Evolutionary conservation across 2,888 invertebrate genomes (phyloP).

Genomic region (Orthosia gothica): DNA sequence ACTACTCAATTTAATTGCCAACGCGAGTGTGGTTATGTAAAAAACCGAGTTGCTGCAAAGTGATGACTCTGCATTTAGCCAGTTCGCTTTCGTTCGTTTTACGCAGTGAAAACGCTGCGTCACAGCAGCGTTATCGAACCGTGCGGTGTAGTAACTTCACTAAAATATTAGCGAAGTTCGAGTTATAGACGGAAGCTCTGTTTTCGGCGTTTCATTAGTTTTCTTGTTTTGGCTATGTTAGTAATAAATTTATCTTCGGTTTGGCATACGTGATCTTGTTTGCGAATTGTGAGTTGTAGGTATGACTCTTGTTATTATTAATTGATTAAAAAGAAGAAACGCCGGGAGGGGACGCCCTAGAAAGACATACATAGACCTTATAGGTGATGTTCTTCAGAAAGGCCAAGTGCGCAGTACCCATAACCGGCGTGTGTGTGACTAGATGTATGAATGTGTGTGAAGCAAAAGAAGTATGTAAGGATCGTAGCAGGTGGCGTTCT

Average conservation of each 20-base stretch:
- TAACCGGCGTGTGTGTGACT: no score
- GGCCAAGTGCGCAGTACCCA: no score
- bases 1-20: constrained; percentile 65
- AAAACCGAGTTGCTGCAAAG: constrained; percentile 58
- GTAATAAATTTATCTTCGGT: not conserved
- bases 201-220: constrained; percentile 9
- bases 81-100: constrained; percentile 69
- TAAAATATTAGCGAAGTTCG: constrained; percentile 59
- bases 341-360: no score
- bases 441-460: no score
- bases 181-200: constrained; percentile 15
- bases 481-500: no score
- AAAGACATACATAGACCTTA: no score
- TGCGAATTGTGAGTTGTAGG: no score
- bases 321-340: no score
- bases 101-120: constrained; percentile 67
- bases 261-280: not conserved
- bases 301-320: no score
- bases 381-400: no score
- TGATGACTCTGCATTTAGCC: constrained; percentile 66
- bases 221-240: constrained; percentile 11
- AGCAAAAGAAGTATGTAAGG: no score
- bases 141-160: constrained; percentile 57
- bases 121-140: constrained; percentile 69
- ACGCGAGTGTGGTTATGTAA: constrained; percentile 54